Base-by-base conservation (phyloP, 2,888 invertebrate genomes). In the Atethmia centrago region DNA sequence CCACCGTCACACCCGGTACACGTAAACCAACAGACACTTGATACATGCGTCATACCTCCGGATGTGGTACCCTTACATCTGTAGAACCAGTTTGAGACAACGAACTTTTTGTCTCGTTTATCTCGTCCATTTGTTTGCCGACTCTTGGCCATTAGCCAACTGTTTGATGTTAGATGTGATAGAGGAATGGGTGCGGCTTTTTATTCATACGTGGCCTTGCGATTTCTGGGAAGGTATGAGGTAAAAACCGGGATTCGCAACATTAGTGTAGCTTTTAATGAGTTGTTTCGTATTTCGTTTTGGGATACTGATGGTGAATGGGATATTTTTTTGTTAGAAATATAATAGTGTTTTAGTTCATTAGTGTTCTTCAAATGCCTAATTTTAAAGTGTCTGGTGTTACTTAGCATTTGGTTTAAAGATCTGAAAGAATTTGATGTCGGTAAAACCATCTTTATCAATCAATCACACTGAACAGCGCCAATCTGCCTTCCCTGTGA, bases 61-160 rank as follows among this genome's bases (percentile, higher is more conserved):
- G 93, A 93, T 94, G 93, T 93, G 92, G 93, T 91, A 85, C 88
- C 89, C 88, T 85, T 89, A 90, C 91, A 92, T 90, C 89, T 90
- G 87, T 85, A 82, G 86, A 94, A 94, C 95, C 92, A 86, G 93
- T 94, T 94, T 85, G 86, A 88, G 87, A 83, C 83, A 87, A 86
- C 88, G 77, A 83, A 87, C 87, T 93, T 94, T 94, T 95, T 94
- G 92, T 92, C 87, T 89, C 86, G 83, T 90, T n/a, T 91, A 92
- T 91, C 90, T 89, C 86, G 84, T 89, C 87, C 91, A 92, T 93
- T 92, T 92, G 92, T 92, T 93, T 92, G 92, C 90, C 85, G 91
- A 92, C 91, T 87, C 83, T 87, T 91, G 87, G 87, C 89, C 90
- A 92, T 94, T 93, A 92, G 87, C 83, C 87, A 86, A 84, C 85